Conservation (phyloP, 2,797 vertebrate species). For the Sebastes diaconus region DNA sequence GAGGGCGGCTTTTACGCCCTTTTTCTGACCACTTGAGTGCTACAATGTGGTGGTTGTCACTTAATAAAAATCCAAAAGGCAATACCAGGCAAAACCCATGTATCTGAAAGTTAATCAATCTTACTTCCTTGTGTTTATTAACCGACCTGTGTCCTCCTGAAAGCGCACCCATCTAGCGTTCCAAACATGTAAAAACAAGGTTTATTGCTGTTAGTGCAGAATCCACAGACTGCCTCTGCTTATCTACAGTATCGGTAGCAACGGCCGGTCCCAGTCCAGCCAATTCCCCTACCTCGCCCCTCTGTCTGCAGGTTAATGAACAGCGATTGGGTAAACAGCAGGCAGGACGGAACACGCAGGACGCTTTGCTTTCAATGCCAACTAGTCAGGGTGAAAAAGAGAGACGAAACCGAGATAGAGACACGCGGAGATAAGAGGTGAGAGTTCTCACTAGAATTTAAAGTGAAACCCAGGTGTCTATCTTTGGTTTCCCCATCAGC, state of each 20-base stretch:
- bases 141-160: background rate
- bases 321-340: slow-evolving; percentile 48
- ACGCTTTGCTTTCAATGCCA: background rate
- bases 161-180: background rate
- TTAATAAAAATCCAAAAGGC: background rate
- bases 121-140: background rate
- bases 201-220: slow-evolving; percentile 3
- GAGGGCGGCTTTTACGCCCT: background rate
- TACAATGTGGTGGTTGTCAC: background rate
- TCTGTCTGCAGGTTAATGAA: slow-evolving; percentile 57
- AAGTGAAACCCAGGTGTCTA: slow-evolving; percentile 24
- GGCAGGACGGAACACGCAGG: background rate
- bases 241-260: slow-evolving; percentile 45
- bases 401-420: background rate
- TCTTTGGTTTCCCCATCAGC: background rate
- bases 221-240: slow-evolving; percentile 7
- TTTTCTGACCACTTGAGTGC: background rate
- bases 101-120: background rate
- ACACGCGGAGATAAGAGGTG: background rate
- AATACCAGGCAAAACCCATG: background rate
- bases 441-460: slow-evolving; percentile 10
- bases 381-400: background rate
- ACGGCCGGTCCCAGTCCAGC: background rate
- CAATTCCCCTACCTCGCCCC: background rate
- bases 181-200: slow-evolving; percentile 11